These are phyloP conservation scores for Ephialtes manifestator DNA, from an alignment of 2,888 invertebrate genomes.

Conservation along the genomic window DNA sequence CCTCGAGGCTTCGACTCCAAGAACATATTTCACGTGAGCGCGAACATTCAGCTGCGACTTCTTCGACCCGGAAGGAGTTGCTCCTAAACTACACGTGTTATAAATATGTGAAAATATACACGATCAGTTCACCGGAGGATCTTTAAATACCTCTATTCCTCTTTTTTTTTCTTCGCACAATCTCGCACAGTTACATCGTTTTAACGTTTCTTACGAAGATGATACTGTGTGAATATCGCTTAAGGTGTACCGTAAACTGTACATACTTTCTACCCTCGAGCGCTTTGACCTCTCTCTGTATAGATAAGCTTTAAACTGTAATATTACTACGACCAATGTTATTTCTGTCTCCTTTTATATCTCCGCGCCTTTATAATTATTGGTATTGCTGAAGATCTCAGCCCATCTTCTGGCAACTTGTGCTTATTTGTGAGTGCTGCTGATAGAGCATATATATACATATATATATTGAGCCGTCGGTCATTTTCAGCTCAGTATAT, in stretches of 20 bases:
- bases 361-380: conserved; percentile 38
- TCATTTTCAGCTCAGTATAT: conserved; percentile 7
- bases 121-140: conserved; percentile 20
- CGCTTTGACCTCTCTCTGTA: conserved; percentile 48
- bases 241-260: conserved; percentile 20
- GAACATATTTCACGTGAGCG: conserved; percentile 36
- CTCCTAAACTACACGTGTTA: conserved; percentile 4
- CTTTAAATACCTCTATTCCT: neutral
- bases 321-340: conserved; percentile 32
- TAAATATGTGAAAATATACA: conserved; percentile 38
- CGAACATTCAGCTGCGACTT: conserved; percentile 24
- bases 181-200: conserved; percentile 23
- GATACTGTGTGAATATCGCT: conserved; percentile 4
- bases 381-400: conserved; percentile 24
- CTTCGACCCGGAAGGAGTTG: conserved; percentile 37
- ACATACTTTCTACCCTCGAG: conserved; percentile 61
- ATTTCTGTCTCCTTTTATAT: conserved; percentile 1
- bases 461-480: conserved; percentile 1
- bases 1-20: conserved; percentile 8
- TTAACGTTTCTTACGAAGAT: conserved; percentile 29
- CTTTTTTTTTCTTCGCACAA: conserved; percentile 5
- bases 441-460: conserved; percentile 7
- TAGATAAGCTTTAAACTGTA: conserved; percentile 49
- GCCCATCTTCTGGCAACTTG: neutral
- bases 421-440: conserved; percentile 11